Evolutionary conservation across 2,113 vertebrate genomes (phyloP), one percentile per base, ranked within the genome.

Genomic region (Takifugu bimaculatus): DNA sequence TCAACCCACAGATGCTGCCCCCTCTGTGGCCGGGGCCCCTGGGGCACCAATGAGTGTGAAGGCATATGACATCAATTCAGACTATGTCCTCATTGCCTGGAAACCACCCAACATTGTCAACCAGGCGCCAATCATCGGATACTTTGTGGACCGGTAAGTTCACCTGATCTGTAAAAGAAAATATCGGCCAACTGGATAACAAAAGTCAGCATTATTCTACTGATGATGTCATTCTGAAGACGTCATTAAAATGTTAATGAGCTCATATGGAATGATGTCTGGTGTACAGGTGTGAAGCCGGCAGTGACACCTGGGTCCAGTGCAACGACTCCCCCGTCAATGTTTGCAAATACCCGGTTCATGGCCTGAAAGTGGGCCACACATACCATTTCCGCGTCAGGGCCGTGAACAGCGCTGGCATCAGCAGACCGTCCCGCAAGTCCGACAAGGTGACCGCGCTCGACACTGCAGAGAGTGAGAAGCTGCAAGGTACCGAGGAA

Each of bases 21-120:
- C 93, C 2, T 27, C 92, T 69, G 89, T 91, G 0, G 76, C 81
- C 0, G 93, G 95, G 13, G 95, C 95, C 32, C 95, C 97, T 0
- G 96, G 96, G 0, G 96, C 97, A 0, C 96, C 97, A 0, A 94
- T 99, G 93, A 95, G 96, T 32, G 87, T 95, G 39, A 86, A 90
- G 74, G 96, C 92, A 0, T 90, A 91, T 0, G 96, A 99, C 54
- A 88, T 92, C 5, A 98, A 96, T 89, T 89, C 92, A 0, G 97
- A 98, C 76, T 99, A 95, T 3, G 92, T 96, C 63, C 93, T 99
- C 10, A 92, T 99, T 44, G 92, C 93, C 57, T 99, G 97, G 97
- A 99, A 99, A 84, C 94, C 96, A 2, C 97, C 97, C 13, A 99
- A 98, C 77, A 93, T 91, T 4, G 94, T 93, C 55, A 90, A 74